Evolutionary conservation across 1,140 invertebrate genomes (phyloP).

Genomic region (Melipona quadrifasciata): DNA sequence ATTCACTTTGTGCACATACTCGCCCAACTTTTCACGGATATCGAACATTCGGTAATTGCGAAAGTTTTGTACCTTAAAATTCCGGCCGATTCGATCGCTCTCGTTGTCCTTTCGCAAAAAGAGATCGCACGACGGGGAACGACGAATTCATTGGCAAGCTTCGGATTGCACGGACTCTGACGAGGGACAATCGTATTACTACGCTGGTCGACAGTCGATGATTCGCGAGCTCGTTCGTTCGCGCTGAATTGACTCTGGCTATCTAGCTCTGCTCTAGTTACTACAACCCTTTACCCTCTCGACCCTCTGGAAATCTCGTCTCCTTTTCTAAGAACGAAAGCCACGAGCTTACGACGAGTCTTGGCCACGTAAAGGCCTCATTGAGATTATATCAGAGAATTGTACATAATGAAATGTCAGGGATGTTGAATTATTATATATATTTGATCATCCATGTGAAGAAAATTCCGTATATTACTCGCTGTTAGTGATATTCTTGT

Average conservation of each 20-base stretch:
- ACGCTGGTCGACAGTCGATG: slow-evolving; percentile 15
- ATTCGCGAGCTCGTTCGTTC: slow-evolving; percentile 6
- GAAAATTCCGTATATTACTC: background rate
- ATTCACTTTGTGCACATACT: slow-evolving; percentile 32
- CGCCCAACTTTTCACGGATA: slow-evolving; percentile 66
- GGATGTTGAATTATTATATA: too few relatives aligned
- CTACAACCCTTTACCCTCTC: background rate
- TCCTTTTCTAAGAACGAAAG: background rate
- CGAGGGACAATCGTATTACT: slow-evolving; percentile 45
- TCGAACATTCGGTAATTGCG: slow-evolving; percentile 68
- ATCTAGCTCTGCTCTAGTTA: slow-evolving; percentile 34
- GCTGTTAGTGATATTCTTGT: background rate
- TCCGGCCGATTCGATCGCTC: slow-evolving; percentile 31
- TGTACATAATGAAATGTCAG: background rate
- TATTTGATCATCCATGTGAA: background rate
- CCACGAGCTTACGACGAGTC: background rate
- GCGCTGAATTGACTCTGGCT: slow-evolving; percentile 17
- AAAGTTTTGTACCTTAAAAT: slow-evolving; percentile 68
- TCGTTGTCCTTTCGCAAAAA: slow-evolving; percentile 12
- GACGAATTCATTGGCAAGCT: slow-evolving; percentile 43
- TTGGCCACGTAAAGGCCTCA: background rate
- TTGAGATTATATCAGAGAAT: background rate
- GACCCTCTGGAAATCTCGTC: slow-evolving; percentile 14
- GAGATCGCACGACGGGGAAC: background rate
- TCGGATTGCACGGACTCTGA: slow-evolving; percentile 44